These are phyloP conservation scores for Tragelaphus buxtoni DNA, from an alignment of 2,113 vertebrate genomes.

Conservation along the genomic window DNA sequence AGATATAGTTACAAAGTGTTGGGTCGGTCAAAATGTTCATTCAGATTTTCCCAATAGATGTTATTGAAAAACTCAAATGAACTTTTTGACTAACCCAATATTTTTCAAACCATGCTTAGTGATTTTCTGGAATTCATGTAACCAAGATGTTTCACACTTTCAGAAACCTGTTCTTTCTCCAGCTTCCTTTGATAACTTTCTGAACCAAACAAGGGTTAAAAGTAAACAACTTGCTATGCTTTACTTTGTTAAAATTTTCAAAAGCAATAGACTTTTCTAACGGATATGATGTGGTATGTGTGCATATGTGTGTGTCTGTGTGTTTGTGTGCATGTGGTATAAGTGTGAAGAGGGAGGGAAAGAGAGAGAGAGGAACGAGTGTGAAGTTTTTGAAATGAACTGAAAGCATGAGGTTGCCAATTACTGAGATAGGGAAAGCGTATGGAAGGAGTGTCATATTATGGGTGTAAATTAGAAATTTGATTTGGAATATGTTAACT, in stretches of 20 bases:
- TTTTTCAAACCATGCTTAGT: constrained; percentile 2
- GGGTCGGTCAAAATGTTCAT: background rate
- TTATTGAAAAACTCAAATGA: background rate
- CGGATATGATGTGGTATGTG: background rate
- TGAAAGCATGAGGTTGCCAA: background rate
- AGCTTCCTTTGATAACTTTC: background rate
- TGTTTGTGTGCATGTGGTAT: background rate
- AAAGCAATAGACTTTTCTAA: background rate
- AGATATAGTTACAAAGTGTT: background rate
- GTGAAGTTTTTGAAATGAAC: background rate
- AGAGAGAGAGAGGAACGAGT: background rate
- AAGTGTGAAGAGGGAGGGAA: background rate
- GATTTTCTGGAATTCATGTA: background rate
- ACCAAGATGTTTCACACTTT: background rate
- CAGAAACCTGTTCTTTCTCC: background rate
- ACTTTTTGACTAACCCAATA: background rate
- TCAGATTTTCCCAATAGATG: background rate
- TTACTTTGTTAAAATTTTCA: background rate
- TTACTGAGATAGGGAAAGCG: background rate
- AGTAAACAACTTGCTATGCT: background rate
- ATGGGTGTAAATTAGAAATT: background rate
- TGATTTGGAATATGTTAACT: background rate
- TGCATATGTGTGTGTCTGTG: background rate
- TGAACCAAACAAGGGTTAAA: background rate
- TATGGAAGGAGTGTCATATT: background rate